Percentiles rank a stretch among this genome's conserved stretches.
Evolutionary conservation across 2,888 invertebrate species (phyloP).

Genomic region (Drosophila eohydei): DNA sequence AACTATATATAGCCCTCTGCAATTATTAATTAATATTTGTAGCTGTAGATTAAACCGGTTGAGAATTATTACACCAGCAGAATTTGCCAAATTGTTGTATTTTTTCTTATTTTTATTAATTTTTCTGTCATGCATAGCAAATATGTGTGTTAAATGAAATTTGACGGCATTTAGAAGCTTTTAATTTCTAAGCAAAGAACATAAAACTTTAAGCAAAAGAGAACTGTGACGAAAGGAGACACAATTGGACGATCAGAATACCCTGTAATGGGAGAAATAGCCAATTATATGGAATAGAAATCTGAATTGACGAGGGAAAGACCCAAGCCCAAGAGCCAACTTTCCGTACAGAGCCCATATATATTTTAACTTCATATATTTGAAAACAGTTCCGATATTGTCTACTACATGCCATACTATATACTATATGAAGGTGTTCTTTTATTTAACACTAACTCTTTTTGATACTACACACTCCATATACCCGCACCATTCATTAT

Average conservation of each 20-base stretch:
- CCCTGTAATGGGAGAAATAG: conserved; percentile 13
- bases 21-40: background rate
- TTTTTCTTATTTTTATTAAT: background rate
- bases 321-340: too few relatives aligned
- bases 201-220: conserved; percentile 12
- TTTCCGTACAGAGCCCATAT: too few relatives aligned
- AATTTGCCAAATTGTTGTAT: conserved; percentile 1
- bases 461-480: background rate
- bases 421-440: background rate
- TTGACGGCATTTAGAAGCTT: conserved; percentile 39
- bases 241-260: background rate
- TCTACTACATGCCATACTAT: too few relatives aligned
- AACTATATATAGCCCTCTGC: background rate
- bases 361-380: too few relatives aligned
- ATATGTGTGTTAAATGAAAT: conserved; percentile 41
- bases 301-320: background rate
- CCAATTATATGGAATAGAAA: background rate
- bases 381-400: too few relatives aligned
- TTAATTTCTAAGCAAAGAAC: conserved; percentile 28
- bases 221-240: background rate
- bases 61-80: conserved; percentile 24
- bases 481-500: background rate
- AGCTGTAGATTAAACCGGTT: conserved; percentile 36
- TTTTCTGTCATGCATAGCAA: conserved; percentile 14
- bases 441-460: background rate